phyloP scores from a whole-genome alignment of 1,140 invertebrate species.

The Phthorimaea operculella region DNA sequence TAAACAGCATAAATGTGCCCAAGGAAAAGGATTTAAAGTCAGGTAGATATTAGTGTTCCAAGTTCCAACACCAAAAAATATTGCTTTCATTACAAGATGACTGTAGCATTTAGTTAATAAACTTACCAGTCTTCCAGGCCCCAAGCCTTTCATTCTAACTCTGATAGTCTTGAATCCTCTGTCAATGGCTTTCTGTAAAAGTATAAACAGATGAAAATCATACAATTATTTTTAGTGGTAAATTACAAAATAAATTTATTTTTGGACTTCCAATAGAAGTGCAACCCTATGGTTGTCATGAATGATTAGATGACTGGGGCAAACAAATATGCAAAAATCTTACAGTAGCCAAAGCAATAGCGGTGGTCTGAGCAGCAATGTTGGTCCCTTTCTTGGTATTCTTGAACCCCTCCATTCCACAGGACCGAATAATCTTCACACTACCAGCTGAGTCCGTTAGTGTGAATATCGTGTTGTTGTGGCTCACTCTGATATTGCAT shows the following conservation, averaged over 20 bases:
- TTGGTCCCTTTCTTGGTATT: constrained; percentile 95
- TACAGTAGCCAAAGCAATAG: constrained; percentile 79
- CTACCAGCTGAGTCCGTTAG: constrained; percentile 76
- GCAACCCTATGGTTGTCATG: no score
- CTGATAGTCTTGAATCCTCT: constrained; percentile 79
- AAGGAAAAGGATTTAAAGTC: no score
- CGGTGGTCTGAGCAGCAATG: constrained; percentile 94
- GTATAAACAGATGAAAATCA: no score
- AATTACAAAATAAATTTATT: no score
- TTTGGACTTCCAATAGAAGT: no score
- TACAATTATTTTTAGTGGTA: no score
- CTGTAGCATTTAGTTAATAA: neutral
- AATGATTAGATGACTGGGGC: no score
- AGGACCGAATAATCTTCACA: constrained; percentile 73
- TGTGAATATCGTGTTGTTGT: constrained; percentile 89
- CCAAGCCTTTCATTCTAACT: constrained; percentile 82
- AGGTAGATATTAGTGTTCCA: no score
- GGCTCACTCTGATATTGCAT: constrained; percentile 80
- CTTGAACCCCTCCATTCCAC: constrained; percentile 94
- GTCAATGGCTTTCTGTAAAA: constrained; percentile 77
- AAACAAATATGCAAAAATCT: constrained; percentile 36
- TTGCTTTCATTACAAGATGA: no score
- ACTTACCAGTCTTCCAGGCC: constrained; percentile 87
- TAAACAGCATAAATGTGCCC: no score
- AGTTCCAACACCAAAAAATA: no score